Evolutionary conservation across 2,888 invertebrate genomes (phyloP), one percentile per base, ranked within the genome.

Genomic region (Cryptops parisi): DNA sequence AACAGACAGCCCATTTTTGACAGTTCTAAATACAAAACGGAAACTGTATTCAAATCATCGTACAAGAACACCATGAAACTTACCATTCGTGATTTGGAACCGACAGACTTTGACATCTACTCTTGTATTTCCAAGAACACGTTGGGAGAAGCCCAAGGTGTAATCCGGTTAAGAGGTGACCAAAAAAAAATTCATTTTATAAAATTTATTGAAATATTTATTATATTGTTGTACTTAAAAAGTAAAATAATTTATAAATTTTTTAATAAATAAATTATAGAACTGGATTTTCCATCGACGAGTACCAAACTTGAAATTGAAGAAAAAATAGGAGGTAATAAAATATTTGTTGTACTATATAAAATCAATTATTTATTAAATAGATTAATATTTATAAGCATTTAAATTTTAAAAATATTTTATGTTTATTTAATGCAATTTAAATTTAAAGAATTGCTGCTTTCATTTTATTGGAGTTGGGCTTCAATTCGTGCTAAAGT

Each of bases 121-220:
- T 82, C 84, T 64, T 90, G 90, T 75, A 85, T 90, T 70, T 88
- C 88, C 62, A 91, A 90, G 73, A 90, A 90, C 73, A 88, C 88
- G 52, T 78, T 90, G 45, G 90, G 90, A 57, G 90, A 90, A 74
- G 90, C 89, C 6, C 89, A 90, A 72, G 90, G 89, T 62, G 86
- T 88, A 62, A 89, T 91, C 69, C 77, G 88, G 68, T 77, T 90
- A 61, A 89, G 89, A 71, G 89, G 89, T 88, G 75, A 77, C 77
- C 67, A 57, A 44, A 21, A n/a, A n/a, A n/a, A n/a, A n/a, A n/a
- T n/a, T n/a, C n/a, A n/a, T n/a, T n/a, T n/a, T n/a, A n/a, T n/a
- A n/a, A n/a, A n/a, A n/a, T n/a, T n/a, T n/a, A n/a, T n/a, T n/a
- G n/a, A n/a, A n/a, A n/a, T n/a, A n/a, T n/a, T n/a, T n/a, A n/a